Percentiles rank a stretch among this genome's conserved stretches.
phyloP scores from a whole-genome alignment of 2,797 vertebrate genomes.

The Pangasius sanitwongsei region DNA sequence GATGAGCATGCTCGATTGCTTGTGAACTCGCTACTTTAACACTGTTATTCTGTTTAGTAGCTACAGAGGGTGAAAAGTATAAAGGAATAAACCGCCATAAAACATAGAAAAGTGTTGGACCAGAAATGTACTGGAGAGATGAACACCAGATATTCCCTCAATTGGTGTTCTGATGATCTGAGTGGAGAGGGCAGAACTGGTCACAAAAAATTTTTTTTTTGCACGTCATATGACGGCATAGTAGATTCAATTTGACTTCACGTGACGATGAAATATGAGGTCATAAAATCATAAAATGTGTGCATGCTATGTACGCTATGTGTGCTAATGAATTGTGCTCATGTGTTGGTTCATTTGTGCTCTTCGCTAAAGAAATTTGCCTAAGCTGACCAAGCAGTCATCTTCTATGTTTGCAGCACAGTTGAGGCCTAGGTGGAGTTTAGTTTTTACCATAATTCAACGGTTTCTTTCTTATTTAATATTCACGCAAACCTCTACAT shows the following conservation, averaged over 20 bases:
- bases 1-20: background rate
- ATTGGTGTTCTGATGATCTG: background rate
- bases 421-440: background rate
- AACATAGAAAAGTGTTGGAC: background rate
- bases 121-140: background rate
- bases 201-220: background rate
- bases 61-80: background rate
- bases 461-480: conserved; percentile 18
- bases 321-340: background rate
- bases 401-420: background rate
- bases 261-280: background rate
- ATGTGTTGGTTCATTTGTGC: background rate
- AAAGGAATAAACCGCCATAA: background rate
- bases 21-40: background rate
- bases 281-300: background rate
- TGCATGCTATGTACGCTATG: background rate
- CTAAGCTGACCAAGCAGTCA: background rate
- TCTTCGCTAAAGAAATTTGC: background rate
- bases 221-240: background rate
- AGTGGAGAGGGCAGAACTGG: background rate
- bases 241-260: background rate
- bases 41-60: background rate
- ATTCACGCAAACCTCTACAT: conserved; percentile 12
- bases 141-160: background rate
- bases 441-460: conserved; percentile 2